Evolutionary conservation across 2,797 vertebrate species (phyloP), one percentile per base, ranked within the genome.

Genomic region (Rhinoraja longicauda): DNA sequence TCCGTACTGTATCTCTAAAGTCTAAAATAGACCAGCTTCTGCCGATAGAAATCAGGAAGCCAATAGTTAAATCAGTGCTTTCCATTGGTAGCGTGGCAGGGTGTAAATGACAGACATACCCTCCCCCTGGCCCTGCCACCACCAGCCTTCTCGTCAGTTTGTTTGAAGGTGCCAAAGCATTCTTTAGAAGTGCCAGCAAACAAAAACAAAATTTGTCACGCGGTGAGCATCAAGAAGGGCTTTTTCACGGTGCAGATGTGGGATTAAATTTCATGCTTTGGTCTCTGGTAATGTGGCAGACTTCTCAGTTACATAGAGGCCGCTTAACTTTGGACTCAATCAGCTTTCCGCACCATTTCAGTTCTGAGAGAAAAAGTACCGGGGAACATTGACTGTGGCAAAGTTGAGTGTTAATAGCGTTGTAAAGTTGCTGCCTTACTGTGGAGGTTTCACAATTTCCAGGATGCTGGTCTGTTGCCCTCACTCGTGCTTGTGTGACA

Each of bases 331-430:
- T 90, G 77, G 73, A 93, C 95, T 94, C 95, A 93, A 93, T 39
- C 93, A 94, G 93, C 93, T 95, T 97, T 97, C 96, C 95, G 95
- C 96, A 95, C 95, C 95, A 93, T 95, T 97, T 97, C 96, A 96
- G 94, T 84, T 95, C 93, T 94, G 94, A 94, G 93, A 93, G 94
- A 90, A 95, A 94, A 45, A 95, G 78, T 91, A 45, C 67, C 24
- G 0, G 36, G 70, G 24, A 45, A 53, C 36, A 36, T 67, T 67
- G 59, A 88, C 84, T 67, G 59, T 67, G 88, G n/a, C 84, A 21
- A 4, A 64, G 57, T 86, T 86, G 82, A 88, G 84, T 67, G 84
- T 88, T 67, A 88, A 67, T 88, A 36, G 84, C 84, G 67, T n/a
- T n/a, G n/a, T n/a, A 88, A 32, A 88, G n/a, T 84, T 67, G 17